Evolutionary conservation across 2,113 vertebrate genomes (phyloP).

Genomic region (Eretmochelys imbricata): DNA sequence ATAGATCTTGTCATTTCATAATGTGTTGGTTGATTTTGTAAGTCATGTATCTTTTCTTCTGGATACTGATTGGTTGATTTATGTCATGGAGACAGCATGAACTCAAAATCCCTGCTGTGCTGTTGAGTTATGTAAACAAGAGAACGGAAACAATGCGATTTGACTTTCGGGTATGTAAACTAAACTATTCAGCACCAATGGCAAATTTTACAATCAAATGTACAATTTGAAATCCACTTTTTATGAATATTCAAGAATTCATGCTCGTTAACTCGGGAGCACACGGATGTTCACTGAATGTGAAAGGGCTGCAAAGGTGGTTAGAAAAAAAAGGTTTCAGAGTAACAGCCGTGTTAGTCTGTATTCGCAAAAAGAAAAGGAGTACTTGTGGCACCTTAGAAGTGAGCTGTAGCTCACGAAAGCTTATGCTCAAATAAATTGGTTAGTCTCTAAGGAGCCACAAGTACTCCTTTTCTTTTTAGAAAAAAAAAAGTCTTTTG

Average conservation of each 20-base stretch:
- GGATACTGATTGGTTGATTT: not conserved
- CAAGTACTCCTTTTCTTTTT: too few species aligned
- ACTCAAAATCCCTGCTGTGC: not conserved
- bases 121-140: rapidly evolving
- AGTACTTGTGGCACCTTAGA: too few species aligned
- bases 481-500: conserved; percentile 15
- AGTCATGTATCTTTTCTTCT: not conserved
- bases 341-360: too few species aligned
- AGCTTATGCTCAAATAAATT: too few species aligned
- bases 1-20: conserved; percentile 18
- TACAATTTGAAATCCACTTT: conserved; percentile 31
- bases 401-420: too few species aligned
- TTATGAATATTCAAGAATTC: conserved; percentile 4
- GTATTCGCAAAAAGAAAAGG: too few species aligned
- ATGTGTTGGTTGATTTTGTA: not conserved
- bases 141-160: conserved; percentile 25
- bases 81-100: conserved; percentile 11
- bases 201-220: not conserved
- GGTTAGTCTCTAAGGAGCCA: too few species aligned
- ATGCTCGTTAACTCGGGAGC: not conserved
- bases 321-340: not conserved
- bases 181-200: not conserved
- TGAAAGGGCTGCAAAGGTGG: not conserved
- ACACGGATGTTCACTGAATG: conserved; percentile 18
- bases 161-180: not conserved